phyloP scores from a whole-genome alignment of 2,888 invertebrate species.

The Ormyrus rosae region DNA sequence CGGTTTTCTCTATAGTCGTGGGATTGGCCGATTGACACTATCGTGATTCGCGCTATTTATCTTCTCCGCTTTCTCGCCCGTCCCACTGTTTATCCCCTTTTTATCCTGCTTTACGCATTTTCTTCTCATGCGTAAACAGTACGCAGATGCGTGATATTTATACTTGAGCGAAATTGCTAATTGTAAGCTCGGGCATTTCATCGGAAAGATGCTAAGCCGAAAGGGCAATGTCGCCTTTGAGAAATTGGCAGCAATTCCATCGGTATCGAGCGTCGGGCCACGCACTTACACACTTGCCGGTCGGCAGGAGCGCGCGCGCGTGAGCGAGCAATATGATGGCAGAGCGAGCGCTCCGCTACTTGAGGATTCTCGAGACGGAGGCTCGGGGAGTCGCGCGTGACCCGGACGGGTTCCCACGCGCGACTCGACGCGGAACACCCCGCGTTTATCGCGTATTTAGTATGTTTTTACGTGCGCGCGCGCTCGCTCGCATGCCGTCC shows the following conservation, averaged over 20 bases:
- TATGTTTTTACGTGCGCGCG: conserved; percentile 50
- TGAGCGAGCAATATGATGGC: conserved; percentile 3
- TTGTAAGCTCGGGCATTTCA: too few species aligned
- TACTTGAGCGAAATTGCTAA: too few species aligned
- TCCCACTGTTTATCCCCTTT: background rate
- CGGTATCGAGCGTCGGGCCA: too few species aligned
- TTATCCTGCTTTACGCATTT: background rate
- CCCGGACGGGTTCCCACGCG: conserved; percentile 74
- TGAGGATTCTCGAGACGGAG: conserved; percentile 67
- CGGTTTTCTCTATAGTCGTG: conserved; percentile 54
- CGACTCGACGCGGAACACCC: conserved; percentile 63
- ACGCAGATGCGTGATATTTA: too few species aligned
- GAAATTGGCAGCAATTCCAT: too few species aligned
- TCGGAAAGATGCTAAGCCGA: too few species aligned
- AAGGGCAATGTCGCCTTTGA: too few species aligned
- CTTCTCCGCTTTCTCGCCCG: conserved; percentile 24
- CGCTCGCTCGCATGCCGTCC: background rate
- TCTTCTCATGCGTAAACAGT: background rate
- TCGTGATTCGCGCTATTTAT: conserved; percentile 58
- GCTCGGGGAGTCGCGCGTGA: conserved; percentile 70
- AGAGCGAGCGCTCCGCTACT: conserved; percentile 57
- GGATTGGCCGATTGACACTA: conserved; percentile 56
- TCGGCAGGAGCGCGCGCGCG: background rate
- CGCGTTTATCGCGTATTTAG: conserved; percentile 56
- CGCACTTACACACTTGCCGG: too few species aligned